phyloP scores from a whole-genome alignment of 2,888 invertebrate species.

The Sminthurides aquaticus region DNA sequence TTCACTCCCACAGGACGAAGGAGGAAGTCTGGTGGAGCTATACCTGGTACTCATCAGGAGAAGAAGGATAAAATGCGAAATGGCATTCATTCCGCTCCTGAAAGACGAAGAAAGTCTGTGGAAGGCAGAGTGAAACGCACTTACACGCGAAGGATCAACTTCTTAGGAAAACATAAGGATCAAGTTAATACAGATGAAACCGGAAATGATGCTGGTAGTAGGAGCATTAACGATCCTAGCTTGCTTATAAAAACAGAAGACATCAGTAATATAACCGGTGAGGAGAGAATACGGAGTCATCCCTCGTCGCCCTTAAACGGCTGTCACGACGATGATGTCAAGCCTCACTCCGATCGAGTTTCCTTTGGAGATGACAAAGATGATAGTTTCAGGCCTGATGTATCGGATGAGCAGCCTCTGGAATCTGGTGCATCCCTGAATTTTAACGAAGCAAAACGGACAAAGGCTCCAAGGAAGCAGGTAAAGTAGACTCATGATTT shows the following conservation, averaged over 20 bases:
- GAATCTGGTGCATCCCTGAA: too few relatives aligned
- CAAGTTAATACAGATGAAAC: too few relatives aligned
- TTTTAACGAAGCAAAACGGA: slow-evolving; percentile 17
- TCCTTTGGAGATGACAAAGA: neutral
- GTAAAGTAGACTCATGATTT: slow-evolving; percentile 14
- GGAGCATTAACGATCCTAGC: neutral
- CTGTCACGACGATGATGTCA: neutral
- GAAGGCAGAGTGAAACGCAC: slow-evolving; percentile 15
- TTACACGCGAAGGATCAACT: slow-evolving; percentile 17
- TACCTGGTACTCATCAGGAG: slow-evolving; percentile 8
- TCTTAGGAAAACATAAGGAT: neutral
- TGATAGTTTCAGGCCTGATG: neutral
- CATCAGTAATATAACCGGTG: neutral
- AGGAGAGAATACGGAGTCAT: neutral
- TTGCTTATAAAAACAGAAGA: neutral
- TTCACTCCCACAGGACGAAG: slow-evolving; percentile 25
- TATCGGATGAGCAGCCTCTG: neutral
- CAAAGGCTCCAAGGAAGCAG: slow-evolving; percentile 40
- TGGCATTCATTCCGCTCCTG: neutral
- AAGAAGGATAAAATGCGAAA: slow-evolving; percentile 4
- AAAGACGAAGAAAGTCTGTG: neutral
- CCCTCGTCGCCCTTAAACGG: neutral
- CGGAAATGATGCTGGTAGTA: neutral
- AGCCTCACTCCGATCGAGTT: neutral
- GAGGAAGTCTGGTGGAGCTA: slow-evolving; percentile 30